Conservation (phyloP, 2,797 vertebrate genomes). For the Hylomyscus alleni region DNA sequence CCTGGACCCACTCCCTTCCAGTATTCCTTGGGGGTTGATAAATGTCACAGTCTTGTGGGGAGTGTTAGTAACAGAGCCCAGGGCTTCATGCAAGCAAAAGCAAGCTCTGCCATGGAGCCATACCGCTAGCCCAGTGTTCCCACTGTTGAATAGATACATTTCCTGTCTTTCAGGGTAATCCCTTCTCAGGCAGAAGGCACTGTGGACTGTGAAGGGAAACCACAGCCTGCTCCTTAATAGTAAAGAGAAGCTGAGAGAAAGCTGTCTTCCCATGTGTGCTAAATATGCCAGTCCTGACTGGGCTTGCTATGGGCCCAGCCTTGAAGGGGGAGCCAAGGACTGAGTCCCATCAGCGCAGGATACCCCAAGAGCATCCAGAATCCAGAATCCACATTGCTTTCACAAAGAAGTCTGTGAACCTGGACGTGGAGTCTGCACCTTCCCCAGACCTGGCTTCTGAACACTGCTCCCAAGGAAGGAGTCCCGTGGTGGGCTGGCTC, state of each 20-base stretch:
- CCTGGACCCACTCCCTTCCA: not conserved
- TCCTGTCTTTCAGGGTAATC: not conserved
- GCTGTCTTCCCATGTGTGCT: not conserved
- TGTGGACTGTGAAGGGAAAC: not conserved
- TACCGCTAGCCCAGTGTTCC: not conserved
- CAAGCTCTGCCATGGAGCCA: not conserved
- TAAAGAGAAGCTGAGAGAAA: not conserved
- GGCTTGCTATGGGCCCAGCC: not conserved
- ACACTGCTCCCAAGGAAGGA: conserved; percentile 44
- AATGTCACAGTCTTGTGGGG: not conserved
- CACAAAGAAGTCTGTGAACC: conserved; percentile 26
- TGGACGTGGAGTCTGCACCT: not conserved
- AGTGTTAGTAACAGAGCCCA: not conserved
- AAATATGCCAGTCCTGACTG: not conserved
- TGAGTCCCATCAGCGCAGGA: conserved; percentile 1
- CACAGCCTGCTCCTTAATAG: not conserved
- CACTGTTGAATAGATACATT: not conserved
- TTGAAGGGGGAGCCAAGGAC: not conserved
- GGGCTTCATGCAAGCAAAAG: not conserved
- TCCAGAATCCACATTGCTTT: not conserved
- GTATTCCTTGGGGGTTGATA: not conserved
- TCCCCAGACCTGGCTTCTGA: not conserved
- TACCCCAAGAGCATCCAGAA: not conserved
- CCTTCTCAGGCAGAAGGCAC: not conserved
- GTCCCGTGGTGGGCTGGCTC: conserved; percentile 22